Evolutionary conservation across 1,140 invertebrate species (phyloP).

Genomic region (Protaetia brevitarsis): DNA sequence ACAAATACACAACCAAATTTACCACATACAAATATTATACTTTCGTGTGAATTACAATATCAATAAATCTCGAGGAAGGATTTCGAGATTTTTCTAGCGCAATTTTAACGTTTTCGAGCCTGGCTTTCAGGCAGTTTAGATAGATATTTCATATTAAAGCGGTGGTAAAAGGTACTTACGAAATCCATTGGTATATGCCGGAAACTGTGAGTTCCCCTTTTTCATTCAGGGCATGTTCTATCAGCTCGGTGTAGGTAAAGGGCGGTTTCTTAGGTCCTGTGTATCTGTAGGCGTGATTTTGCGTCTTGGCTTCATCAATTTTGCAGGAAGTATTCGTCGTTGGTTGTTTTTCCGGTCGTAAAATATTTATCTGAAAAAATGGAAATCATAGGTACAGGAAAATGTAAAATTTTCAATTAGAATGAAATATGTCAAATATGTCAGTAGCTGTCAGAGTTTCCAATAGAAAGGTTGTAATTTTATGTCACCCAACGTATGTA

Average conservation of each 20-base stretch:
- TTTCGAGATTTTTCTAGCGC: too few relatives aligned
- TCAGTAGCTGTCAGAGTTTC: too few relatives aligned
- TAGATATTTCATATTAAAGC: background rate
- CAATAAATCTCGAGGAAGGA: too few relatives aligned
- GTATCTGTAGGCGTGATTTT: constrained; percentile 37
- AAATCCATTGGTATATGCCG: constrained; percentile 88
- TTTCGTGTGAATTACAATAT: constrained; percentile 19
- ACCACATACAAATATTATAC: constrained; percentile 34
- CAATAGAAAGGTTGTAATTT: too few relatives aligned
- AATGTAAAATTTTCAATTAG: too few relatives aligned
- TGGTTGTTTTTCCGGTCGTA: background rate
- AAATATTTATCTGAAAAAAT: constrained; percentile 18
- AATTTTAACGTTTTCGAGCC: too few relatives aligned
- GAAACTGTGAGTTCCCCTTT: constrained; percentile 84
- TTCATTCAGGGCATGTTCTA: constrained; percentile 78
- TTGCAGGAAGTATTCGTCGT: background rate
- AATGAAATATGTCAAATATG: too few relatives aligned
- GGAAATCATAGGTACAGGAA: too few relatives aligned
- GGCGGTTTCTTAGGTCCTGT: constrained; percentile 69
- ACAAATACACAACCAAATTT: constrained; percentile 31
- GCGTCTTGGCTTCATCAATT: background rate
- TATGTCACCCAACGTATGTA: too few relatives aligned
- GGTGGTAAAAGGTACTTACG: constrained; percentile 66
- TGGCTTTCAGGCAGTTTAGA: too few relatives aligned
- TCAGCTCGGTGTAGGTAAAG: constrained; percentile 83